phyloP scores from a whole-genome alignment of 1,140 invertebrate species.

The Pygmarrhopalites habei region DNA sequence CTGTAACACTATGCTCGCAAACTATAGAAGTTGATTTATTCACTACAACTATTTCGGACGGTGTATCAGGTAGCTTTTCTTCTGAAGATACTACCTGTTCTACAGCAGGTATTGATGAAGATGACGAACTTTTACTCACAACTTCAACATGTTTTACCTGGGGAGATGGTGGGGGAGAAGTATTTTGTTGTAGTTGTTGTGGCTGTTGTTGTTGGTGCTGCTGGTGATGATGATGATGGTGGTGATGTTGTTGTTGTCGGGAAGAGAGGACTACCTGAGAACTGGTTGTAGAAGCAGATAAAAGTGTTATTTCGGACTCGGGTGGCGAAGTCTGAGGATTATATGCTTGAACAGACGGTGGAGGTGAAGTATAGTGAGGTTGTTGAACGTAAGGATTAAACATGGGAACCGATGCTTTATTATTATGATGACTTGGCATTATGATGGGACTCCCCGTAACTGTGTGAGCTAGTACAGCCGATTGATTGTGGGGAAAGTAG shows the following conservation, averaged over 20 bases:
- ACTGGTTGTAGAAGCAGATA: neutral
- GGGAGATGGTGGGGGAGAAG: neutral
- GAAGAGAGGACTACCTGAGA: neutral
- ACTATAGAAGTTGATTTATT: too few species aligned
- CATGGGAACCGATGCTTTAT: neutral
- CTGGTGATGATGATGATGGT: neutral
- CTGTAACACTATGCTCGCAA: too few species aligned
- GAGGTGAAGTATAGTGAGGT: constrained; percentile 6
- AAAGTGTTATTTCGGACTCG: too few species aligned
- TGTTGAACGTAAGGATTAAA: neutral
- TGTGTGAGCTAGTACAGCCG: constrained; percentile 24
- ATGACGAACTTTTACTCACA: too few species aligned
- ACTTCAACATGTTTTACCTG: too few species aligned
- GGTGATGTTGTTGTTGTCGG: neutral
- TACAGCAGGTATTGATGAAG: too few species aligned
- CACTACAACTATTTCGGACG: too few species aligned
- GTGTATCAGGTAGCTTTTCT: too few species aligned
- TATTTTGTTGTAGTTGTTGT: neutral
- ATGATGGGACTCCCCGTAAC: constrained; percentile 34
- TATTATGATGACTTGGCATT: constrained; percentile 19
- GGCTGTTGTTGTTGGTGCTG: neutral
- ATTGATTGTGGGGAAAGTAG: too few species aligned
- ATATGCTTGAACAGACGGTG: neutral
- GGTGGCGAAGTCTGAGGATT: neutral
- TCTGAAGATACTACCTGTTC: too few species aligned